Evolutionary conservation across 1,140 invertebrate genomes (phyloP).

Genomic region (Mya arenaria): DNA sequence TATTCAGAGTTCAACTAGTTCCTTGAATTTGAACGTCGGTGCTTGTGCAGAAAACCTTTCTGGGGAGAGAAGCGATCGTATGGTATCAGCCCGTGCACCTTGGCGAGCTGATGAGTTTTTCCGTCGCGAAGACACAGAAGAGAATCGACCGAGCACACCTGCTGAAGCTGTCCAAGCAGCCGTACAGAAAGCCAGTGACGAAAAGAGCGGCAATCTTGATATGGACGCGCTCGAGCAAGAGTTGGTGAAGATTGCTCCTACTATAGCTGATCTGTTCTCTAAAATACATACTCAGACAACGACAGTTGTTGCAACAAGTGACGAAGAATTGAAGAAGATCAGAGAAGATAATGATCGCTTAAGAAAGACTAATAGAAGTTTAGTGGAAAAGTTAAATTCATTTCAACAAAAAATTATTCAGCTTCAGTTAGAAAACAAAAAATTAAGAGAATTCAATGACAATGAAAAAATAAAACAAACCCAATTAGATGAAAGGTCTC

Average conservation of each 20-base stretch:
- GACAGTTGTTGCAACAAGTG: constrained; percentile 17
- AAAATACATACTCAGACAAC: constrained; percentile 52
- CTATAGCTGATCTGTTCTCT: constrained; percentile 50
- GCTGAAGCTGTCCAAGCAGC: constrained; percentile 44
- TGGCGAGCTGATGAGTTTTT: constrained; percentile 38
- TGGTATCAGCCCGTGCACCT: constrained; percentile 47
- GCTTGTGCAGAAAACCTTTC: constrained; percentile 16
- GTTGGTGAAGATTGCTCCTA: constrained; percentile 47
- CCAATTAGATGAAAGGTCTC: constrained; percentile 59
- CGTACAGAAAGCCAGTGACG: constrained; percentile 45
- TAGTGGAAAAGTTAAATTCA: constrained; percentile 67
- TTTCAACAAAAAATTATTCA: constrained; percentile 69
- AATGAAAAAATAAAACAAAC: constrained; percentile 62
- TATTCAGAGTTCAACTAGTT: constrained; percentile 6
- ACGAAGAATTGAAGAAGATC: constrained; percentile 62
- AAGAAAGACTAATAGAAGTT: constrained; percentile 65
- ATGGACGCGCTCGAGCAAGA: constrained; percentile 49
- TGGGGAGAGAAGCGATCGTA: constrained; percentile 8
- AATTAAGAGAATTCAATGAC: constrained; percentile 60
- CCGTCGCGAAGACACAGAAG: constrained; percentile 22
- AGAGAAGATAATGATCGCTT: constrained; percentile 65
- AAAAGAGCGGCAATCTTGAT: constrained; percentile 30
- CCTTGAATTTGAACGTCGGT: constrained; percentile 25
- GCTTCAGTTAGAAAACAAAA: constrained; percentile 67
- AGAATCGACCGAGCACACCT: constrained; percentile 33